Evolutionary conservation across 2,888 invertebrate species (phyloP), one percentile per base, ranked within the genome.

Genomic region (Julus scanicus): DNA sequence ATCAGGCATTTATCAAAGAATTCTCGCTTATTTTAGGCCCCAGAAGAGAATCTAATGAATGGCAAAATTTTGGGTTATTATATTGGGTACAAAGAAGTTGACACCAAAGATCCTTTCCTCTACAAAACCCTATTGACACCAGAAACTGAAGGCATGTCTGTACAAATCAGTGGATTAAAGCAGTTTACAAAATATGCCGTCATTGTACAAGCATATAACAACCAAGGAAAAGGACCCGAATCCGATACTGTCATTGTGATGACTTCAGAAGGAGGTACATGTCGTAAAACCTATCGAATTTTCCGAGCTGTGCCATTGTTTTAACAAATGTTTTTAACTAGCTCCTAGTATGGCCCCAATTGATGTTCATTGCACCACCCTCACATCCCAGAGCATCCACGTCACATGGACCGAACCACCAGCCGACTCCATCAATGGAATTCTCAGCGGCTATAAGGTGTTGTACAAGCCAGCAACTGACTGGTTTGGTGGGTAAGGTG

Each of bases 401-500:
- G 44, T 44, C 44, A 44, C 44, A 44, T 44, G 44, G 44, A 44
- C 44, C 53, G 53, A 4, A 53, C 15, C 53, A 8, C 53, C 15
- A 11, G 11, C 11, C 6, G 15, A 53, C 11, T 53, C 53, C 2
- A 11, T 98, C 84, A 98, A 98, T 92, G 98, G 98, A 90, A 96
- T 98, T 80, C 97, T 98, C 91, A 97, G 98, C 92, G 98, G 98
- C 17, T 99, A 98, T 94, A 98, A 98, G 93, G 97, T 97, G 89
- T 95, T 97, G 89, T 97, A 97, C 91, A 97, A 97, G 90, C 97
- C 97, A 83, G 96, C 96, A 90, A 96, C 97, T 90, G 95, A 95
- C 90, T 97, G 97, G 97, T 97, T 97, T 94, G 97, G 96, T 96
- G 93, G 94, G 95, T 95, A 91, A 53, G 6, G 86, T 87, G 53